Base-by-base conservation (phyloP, 2,797 vertebrate species). In the Fistularia commersonii region DNA sequence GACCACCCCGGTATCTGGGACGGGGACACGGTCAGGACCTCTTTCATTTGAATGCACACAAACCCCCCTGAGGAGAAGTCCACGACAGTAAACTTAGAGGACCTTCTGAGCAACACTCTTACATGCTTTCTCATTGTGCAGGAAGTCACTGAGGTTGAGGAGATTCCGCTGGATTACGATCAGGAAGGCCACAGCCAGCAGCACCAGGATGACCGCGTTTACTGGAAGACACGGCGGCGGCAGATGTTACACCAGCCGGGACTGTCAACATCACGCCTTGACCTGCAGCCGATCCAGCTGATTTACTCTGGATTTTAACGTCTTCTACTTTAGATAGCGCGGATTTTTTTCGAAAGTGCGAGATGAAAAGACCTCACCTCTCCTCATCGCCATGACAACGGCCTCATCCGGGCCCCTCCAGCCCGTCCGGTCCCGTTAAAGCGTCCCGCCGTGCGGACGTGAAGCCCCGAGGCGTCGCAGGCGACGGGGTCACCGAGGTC, bases 111-210 rank as follows among this genome's bases (percentile, higher is more conserved):
- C 1, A 13, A 6, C 15, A 15, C 8, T 45, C 51, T 32, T 89
- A 98, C 96, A 94, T 90, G 92, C 84, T 66, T 80, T 78, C 48
- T 96, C 92, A 45, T 87, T 91, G 74, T 85, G 93, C 60, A 98
- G 76, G 69, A 98, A 90, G 82, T 95, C 95, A 57, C 90, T 94
- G 76, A 98, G 92, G 71, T 90, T 93, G 5, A 97, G 89, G 46
- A 99, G 92, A 79, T 98, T 99, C 63, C 93, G 90, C 58, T 97
- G 94, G 57, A 98, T 81, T 67, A 98, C 84, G 51, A 99, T 86
- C 62, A 99, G 80, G 84, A 98, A 97, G 72, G 96, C 89, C 36
- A 93, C 77, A 51, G 88, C 87, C 52, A 93, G 90, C 69, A 98
- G 87, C 47, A 94, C 69, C 33, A 98, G 90, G 67, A 98, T 92